Evolutionary conservation across 1,140 invertebrate species (phyloP).

Genomic region (Drosophila saltans): DNA sequence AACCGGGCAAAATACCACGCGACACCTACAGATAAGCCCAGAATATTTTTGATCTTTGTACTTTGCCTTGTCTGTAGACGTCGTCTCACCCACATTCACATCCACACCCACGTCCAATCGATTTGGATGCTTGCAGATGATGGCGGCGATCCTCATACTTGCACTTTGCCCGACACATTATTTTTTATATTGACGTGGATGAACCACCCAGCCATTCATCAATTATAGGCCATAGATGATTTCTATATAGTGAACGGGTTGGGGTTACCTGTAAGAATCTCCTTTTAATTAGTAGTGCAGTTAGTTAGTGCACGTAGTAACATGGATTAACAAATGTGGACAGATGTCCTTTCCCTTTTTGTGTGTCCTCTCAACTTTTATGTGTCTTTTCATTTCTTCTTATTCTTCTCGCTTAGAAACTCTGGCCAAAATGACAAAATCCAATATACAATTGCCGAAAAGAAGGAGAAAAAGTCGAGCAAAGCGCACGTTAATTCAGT

Average conservation of each 20-base stretch:
- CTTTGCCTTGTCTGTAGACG: conserved; percentile 46
- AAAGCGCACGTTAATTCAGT: conserved; percentile 94
- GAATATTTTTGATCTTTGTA: conserved; percentile 53
- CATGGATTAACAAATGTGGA: too few species aligned
- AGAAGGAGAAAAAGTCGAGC: conserved; percentile 86
- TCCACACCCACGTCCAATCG: background rate
- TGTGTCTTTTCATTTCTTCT: background rate
- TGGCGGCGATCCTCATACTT: background rate
- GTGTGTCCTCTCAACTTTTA: background rate
- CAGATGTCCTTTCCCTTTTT: too few species aligned
- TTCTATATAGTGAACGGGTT: too few species aligned
- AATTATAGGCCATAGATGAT: too few species aligned
- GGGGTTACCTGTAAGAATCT: too few species aligned
- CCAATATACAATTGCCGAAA: conserved; percentile 90
- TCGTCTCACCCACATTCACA: conserved; percentile 4
- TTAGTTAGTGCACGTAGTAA: too few species aligned
- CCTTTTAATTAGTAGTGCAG: too few species aligned
- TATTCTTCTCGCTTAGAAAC: conserved; percentile 55
- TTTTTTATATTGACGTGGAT: background rate
- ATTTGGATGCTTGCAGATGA: background rate
- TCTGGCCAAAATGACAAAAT: conserved; percentile 86
- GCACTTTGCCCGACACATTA: conserved; percentile 11
- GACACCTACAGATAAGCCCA: conserved; percentile 33
- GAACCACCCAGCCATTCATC: too few species aligned
- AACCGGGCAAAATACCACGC: background rate